phyloP scores from a whole-genome alignment of 2,888 invertebrate species.

The Meiosimyza platycephala region DNA sequence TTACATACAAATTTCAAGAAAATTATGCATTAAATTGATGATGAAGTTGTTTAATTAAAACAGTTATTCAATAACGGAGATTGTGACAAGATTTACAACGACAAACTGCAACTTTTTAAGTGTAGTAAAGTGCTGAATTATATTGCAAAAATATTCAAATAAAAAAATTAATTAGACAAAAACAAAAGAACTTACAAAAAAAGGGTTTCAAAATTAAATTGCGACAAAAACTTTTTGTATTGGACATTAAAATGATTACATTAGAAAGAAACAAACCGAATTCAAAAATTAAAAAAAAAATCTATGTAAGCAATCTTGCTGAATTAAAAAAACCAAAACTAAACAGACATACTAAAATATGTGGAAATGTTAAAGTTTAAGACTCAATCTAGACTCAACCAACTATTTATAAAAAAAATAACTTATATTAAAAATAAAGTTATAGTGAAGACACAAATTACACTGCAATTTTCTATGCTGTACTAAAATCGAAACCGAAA shows the following conservation, averaged over 20 bases:
- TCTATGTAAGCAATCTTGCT: neutral
- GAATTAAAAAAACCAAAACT: neutral
- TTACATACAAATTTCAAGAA: neutral
- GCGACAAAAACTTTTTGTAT: slow-evolving; percentile 47
- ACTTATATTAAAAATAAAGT: neutral
- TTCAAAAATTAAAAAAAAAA: slow-evolving; percentile 2
- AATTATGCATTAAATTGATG: slow-evolving; percentile 24
- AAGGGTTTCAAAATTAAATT: slow-evolving; percentile 33
- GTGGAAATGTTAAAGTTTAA: slow-evolving; percentile 29
- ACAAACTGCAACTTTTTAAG: neutral
- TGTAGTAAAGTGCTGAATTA: too few relatives aligned
- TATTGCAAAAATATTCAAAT: too few relatives aligned
- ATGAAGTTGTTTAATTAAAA: slow-evolving; percentile 40
- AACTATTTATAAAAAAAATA: slow-evolving; percentile 38
- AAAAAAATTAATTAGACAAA: neutral
- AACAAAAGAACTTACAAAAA: slow-evolving; percentile 13
- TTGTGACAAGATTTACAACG: neutral
- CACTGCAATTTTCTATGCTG: slow-evolving; percentile 19
- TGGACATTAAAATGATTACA: slow-evolving; percentile 5
- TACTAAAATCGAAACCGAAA: neutral
- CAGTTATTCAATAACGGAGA: neutral
- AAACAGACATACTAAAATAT: neutral
- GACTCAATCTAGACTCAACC: slow-evolving; percentile 22
- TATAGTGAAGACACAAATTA: slow-evolving; percentile 11
- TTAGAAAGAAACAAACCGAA: slow-evolving; percentile 1